Evolutionary conservation across 2,888 invertebrate genomes (phyloP).

Genomic region (Augiades crinisus): DNA sequence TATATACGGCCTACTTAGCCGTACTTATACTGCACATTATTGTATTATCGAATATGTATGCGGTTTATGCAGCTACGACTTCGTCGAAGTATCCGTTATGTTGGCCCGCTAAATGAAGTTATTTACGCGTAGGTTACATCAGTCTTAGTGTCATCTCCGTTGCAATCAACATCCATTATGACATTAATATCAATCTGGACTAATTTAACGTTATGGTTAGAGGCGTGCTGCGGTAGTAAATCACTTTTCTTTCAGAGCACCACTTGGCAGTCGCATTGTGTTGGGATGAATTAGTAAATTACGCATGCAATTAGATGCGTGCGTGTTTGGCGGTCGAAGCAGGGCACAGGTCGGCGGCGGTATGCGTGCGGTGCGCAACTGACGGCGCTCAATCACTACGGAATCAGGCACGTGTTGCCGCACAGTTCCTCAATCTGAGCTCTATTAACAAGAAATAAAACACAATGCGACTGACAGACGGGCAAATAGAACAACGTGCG

Average conservation of each 20-base stretch:
- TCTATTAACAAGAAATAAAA: slow-evolving; percentile 46
- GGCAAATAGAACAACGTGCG: slow-evolving; percentile 46
- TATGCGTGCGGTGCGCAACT: slow-evolving; percentile 47
- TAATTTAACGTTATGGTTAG: slow-evolving; percentile 23
- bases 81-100: slow-evolving; percentile 7
- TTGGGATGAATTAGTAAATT: slow-evolving; percentile 60
- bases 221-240: slow-evolving; percentile 11
- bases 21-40: slow-evolving; percentile 22
- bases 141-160: slow-evolving; percentile 12
- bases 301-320: slow-evolving; percentile 66
- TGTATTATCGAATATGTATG: not conserved
- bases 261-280: slow-evolving; percentile 43
- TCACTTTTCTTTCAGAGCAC: slow-evolving; percentile 24
- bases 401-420: slow-evolving; percentile 32
- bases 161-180: slow-evolving; percentile 12
- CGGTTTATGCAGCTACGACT: slow-evolving; percentile 30
- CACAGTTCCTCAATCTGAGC: slow-evolving; percentile 41
- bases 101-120: slow-evolving; percentile 6
- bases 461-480: slow-evolving; percentile 42
- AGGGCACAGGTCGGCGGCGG: slow-evolving; percentile 52
- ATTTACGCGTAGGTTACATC: slow-evolving; percentile 4
- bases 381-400: slow-evolving; percentile 66
- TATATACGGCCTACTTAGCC: slow-evolving; percentile 29
- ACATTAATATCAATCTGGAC: slow-evolving; percentile 24
- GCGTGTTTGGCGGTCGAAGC: slow-evolving; percentile 63